These are phyloP conservation scores for Brachirus orientalis DNA, from an alignment of 2,113 vertebrate species.

Conservation along the genomic window DNA sequence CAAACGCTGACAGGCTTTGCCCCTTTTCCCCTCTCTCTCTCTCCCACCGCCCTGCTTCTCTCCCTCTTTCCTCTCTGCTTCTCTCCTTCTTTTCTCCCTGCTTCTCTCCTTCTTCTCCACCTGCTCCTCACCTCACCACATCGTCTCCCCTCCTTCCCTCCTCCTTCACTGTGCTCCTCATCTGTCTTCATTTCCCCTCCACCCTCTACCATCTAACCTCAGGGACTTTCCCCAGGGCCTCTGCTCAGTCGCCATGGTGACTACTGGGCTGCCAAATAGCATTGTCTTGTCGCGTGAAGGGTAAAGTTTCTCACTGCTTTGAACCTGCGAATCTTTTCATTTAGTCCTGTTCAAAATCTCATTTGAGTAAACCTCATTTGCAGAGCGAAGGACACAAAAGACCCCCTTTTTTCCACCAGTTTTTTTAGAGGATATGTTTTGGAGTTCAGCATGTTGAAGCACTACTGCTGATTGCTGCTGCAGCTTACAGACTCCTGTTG, in stretches of 20 bases:
- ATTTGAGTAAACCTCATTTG: slow-evolving; percentile 12
- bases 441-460: slow-evolving; percentile 43
- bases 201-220: slow-evolving; percentile 56
- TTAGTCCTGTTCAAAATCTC: slow-evolving; percentile 9
- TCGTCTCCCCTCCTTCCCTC: slow-evolving; percentile 5
- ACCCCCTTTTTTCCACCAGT: not conserved
- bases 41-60: slow-evolving; percentile 5
- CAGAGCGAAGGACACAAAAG: too few species aligned
- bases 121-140: slow-evolving; percentile 5
- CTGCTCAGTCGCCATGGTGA: slow-evolving; percentile 81
- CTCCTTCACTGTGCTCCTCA: slow-evolving; percentile 3
- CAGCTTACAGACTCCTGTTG: slow-evolving; percentile 26
- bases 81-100: slow-evolving; percentile 34
- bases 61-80: slow-evolving; percentile 36
- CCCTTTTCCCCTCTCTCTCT: slow-evolving; percentile 16
- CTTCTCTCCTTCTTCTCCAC: slow-evolving; percentile 41
- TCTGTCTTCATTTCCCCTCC: slow-evolving; percentile 35
- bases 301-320: slow-evolving; percentile 75
- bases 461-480: slow-evolving; percentile 7
- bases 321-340: slow-evolving; percentile 27
- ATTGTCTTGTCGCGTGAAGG: slow-evolving; percentile 69
- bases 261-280: slow-evolving; percentile 54
- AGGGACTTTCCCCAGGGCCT: slow-evolving; percentile 69
- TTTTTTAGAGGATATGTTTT: slow-evolving; percentile 27
- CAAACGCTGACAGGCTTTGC: slow-evolving; percentile 60